phyloP scores from a whole-genome alignment of 2,888 invertebrate genomes.

The Synergus gifuensis region DNA sequence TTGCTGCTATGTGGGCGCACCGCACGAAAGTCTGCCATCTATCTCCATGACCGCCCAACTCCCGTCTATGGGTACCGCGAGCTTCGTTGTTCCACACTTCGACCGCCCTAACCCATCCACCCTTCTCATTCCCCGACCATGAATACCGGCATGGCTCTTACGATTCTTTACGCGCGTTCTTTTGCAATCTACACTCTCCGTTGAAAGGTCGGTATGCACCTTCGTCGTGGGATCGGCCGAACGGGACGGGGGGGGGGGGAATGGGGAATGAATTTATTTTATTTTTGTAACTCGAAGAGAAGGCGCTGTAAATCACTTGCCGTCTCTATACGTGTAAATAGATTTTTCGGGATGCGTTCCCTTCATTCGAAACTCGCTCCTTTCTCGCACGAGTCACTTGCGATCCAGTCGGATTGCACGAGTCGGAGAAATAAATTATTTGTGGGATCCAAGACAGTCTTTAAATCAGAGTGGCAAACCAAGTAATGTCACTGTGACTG shows the following conservation, averaged over 20 bases:
- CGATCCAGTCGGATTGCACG: constrained; percentile 45
- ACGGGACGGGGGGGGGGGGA: background rate
- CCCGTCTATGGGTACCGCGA: constrained; percentile 47
- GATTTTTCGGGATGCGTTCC: constrained; percentile 40
- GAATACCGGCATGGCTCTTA: constrained; percentile 58
- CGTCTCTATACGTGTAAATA: constrained; percentile 39
- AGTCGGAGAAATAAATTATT: constrained; percentile 35
- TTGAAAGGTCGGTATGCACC: constrained; percentile 63
- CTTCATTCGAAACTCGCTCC: constrained; percentile 44
- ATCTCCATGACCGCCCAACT: constrained; percentile 61
- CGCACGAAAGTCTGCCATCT: constrained; percentile 70
- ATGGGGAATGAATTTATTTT: constrained; percentile 38
- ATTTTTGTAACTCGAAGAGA: constrained; percentile 30
- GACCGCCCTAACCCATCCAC: constrained; percentile 51
- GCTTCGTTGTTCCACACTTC: constrained; percentile 53
- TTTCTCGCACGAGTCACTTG: constrained; percentile 36
- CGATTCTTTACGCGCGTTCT: constrained; percentile 62
- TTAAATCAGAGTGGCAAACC: constrained; percentile 18
- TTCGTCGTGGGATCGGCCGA: constrained; percentile 54
- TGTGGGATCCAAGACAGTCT: background rate
- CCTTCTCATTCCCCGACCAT: constrained; percentile 57
- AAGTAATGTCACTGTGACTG: constrained; percentile 11
- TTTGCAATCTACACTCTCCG: constrained; percentile 58
- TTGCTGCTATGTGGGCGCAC: constrained; percentile 72
- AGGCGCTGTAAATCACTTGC: constrained; percentile 31